Evolutionary conservation across 2,888 invertebrate genomes (phyloP), one percentile per base, ranked within the genome.

Genomic region (Agonopterix alstromeriana): DNA sequence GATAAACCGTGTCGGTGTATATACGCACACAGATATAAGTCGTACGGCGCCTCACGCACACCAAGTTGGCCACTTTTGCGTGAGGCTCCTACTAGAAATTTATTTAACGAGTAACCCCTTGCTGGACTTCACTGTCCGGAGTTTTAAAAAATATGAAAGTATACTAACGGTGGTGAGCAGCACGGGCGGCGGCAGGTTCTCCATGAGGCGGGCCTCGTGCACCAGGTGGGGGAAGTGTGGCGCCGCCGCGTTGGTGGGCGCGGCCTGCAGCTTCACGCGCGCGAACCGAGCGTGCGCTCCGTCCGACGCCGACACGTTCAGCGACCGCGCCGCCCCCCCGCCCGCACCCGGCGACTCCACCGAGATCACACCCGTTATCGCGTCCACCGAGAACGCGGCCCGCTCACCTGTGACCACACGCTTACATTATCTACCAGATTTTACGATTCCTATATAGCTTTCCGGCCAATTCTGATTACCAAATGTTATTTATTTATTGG

Each of bases 221-320:
- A 94, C 89, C 1, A 92, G 86, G 69, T 95, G 93, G 10, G 92
- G 90, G 79, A 98, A 98, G 54, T 90, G 90, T 8, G 98, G 98
- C 59, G 94, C 73, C 93, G 91, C 58, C 91, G 90, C 67, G 86
- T 98, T 98, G 53, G 94, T 93, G 8, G 96, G 93, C 51, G 94
- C 84, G 54, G 94, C 90, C 65, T 94, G 91, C 45, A 96, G 93
- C 84, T 94, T 94, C 10, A 96, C 91, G 56, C 95, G 89, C 1
- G 97, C 93, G 81, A 95, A 98, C 57, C 93, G 95, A 7, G 97
- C 97, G 84, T 97, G 98, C 38, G 98, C 96, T 36, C 98, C 98
- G 87, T 99, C 98, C 48, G 96, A 96, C 40, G 97, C 98, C 1
- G 98, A 98, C 36, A 98, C 94, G 87, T 98, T 98, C 51, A 98